Evolutionary conservation across 2,888 invertebrate species (phyloP).

Genomic region (Matsumyia berberina): DNA sequence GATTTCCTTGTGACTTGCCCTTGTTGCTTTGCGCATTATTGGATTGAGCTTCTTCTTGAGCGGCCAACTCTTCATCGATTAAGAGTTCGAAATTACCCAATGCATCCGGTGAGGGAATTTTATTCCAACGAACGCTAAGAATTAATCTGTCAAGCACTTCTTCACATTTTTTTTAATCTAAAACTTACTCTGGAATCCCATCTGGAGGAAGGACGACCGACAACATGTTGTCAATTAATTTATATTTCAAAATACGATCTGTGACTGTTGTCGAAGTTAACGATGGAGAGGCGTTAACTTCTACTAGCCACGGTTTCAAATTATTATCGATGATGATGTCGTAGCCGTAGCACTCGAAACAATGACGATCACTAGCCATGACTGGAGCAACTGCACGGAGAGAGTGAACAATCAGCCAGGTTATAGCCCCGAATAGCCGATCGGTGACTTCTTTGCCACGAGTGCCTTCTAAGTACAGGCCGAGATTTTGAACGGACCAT

Average conservation of each 20-base stretch:
- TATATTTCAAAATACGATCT: constrained; percentile 96
- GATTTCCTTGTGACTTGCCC: constrained; percentile 78
- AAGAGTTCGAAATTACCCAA: constrained; percentile 93
- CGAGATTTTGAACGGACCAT: constrained; percentile 95
- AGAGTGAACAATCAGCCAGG: constrained; percentile 96
- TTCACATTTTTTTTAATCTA: background rate
- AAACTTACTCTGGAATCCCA: constrained; percentile 92
- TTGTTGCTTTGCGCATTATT: constrained; percentile 70
- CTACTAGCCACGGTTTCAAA: constrained; percentile 96
- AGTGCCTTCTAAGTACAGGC: constrained; percentile 95
- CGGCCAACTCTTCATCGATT: constrained; percentile 92
- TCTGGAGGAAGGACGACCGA: constrained; percentile 95
- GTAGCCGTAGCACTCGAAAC: constrained; percentile 92
- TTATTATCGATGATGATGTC: constrained; percentile 98
- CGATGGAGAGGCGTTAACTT: constrained; percentile 97
- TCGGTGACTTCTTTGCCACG: constrained; percentile 95
- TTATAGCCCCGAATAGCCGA: constrained; percentile 93
- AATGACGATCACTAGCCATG: constrained; percentile 95
- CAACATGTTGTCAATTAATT: constrained; percentile 96
- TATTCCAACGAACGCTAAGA: constrained; percentile 92
- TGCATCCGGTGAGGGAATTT: constrained; percentile 90
- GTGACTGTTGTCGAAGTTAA: constrained; percentile 97
- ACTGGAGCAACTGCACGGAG: constrained; percentile 96
- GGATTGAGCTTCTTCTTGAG: constrained; percentile 86
- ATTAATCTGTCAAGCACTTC: background rate